Evolutionary conservation across 2,113 vertebrate species (phyloP).

Genomic region (Clarias macrocephalus): DNA sequence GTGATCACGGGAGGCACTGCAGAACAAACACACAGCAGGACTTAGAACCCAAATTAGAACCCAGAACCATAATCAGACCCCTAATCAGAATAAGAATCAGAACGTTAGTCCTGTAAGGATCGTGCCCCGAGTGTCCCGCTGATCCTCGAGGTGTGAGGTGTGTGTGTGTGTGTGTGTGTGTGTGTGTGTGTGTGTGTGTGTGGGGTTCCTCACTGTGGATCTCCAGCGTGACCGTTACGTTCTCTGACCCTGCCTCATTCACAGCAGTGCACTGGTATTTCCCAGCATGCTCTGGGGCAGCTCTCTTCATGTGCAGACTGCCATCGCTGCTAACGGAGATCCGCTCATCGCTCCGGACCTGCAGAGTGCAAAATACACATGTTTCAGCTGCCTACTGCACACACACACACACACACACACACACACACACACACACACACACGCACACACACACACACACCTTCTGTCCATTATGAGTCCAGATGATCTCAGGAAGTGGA

Average conservation of each 20-base stretch:
- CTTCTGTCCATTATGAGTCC: slow-evolving; percentile 76
- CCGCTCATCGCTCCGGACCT: slow-evolving; percentile 71
- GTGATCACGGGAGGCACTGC: slow-evolving; percentile 87
- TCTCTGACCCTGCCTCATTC: slow-evolving; percentile 77
- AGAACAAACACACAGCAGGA: slow-evolving; percentile 48
- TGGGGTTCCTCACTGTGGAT: slow-evolving; percentile 76
- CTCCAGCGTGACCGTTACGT: slow-evolving; percentile 73
- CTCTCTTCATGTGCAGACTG: slow-evolving; percentile 79
- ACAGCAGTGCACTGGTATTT: slow-evolving; percentile 81
- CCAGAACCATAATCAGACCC: background rate
- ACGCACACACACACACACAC: slow-evolving; percentile 47
- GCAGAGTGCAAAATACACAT: background rate
- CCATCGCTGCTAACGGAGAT: slow-evolving; percentile 78
- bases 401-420: background rate
- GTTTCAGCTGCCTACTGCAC: background rate
- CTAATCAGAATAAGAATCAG: background rate
- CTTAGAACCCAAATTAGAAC: background rate
- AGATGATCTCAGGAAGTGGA: slow-evolving; percentile 80
- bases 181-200: background rate
- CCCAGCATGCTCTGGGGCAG: slow-evolving; percentile 70
- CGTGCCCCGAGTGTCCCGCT: too few relatives aligned
- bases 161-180: background rate
- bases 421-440: background rate
- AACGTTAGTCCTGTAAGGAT: too few relatives aligned
- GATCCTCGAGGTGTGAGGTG: too few relatives aligned